A percentile compares a stretch with the other conserved stretches of the same genome.
Conservation (phyloP, 2,888 invertebrate species). For the Endotricha flammealis region DNA sequence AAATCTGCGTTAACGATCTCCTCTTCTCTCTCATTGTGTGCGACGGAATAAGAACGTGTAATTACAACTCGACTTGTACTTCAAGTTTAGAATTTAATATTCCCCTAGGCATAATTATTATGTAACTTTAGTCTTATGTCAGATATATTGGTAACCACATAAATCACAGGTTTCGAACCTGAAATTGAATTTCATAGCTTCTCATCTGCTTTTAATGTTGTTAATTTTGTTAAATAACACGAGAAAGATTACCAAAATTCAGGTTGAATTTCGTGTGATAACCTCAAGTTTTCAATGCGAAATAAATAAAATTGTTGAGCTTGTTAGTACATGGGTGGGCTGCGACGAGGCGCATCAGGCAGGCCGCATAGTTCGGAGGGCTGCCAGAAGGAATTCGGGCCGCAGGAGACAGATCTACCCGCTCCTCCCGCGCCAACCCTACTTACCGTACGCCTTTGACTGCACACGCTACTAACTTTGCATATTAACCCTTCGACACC, state of each 20-base stretch:
- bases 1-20: too few relatives aligned
- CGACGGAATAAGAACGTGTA: too few relatives aligned
- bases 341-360: constrained; percentile 20
- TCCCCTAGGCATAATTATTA: too few relatives aligned
- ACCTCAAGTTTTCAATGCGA: constrained; percentile 3
- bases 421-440: constrained; percentile 28
- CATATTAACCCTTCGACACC: constrained; percentile 26
- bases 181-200: too few relatives aligned
- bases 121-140: too few relatives aligned
- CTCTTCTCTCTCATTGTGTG: too few relatives aligned
- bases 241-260: constrained; percentile 6
- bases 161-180: too few relatives aligned
- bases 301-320: constrained; percentile 7
- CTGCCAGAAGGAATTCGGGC: constrained; percentile 42
- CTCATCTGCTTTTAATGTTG: too few relatives aligned
- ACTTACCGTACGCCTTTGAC: constrained; percentile 25
- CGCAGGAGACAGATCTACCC: constrained; percentile 33
- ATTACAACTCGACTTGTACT: too few relatives aligned
- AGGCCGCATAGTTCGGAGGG: constrained; percentile 47
- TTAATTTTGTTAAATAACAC: too few relatives aligned
- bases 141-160: too few relatives aligned
- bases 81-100: too few relatives aligned
- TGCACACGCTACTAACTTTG: constrained; percentile 23
- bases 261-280: not conserved
- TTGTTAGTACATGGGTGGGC: not conserved